These are phyloP conservation scores for Yponomeuta evonymella DNA, from an alignment of 2,888 invertebrate species.

Conservation along the genomic window DNA sequence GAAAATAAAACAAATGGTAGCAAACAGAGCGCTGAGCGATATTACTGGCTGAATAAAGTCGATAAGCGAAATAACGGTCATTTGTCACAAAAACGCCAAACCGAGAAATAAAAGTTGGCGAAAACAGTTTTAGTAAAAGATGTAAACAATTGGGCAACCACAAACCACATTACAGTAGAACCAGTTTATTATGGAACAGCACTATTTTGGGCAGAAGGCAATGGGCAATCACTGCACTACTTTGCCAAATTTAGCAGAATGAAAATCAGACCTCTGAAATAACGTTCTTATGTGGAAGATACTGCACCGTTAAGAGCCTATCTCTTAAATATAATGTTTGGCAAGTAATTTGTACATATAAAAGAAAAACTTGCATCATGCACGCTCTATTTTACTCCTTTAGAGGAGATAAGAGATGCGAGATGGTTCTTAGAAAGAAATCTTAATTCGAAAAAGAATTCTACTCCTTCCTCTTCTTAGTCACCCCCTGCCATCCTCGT, in stretches of 20 bases:
- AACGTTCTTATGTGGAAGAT: no score
- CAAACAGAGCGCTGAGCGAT: neutral
- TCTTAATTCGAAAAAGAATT: neutral
- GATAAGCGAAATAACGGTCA: conserved; percentile 4
- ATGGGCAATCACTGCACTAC: neutral
- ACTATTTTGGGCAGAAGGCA: neutral
- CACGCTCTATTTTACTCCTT: no score
- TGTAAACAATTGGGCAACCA: neutral
- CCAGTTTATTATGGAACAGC: no score
- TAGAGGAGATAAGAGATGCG: neutral
- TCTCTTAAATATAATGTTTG: no score
- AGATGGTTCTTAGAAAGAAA: neutral
- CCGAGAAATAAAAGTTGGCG: neutral
- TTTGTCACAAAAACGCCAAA: conserved; percentile 4
- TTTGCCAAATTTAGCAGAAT: no score
- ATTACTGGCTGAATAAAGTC: neutral
- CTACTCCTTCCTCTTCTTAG: no score
- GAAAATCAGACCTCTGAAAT: no score
- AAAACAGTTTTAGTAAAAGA: neutral
- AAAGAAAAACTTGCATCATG: no score
- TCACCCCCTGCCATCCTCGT: no score
- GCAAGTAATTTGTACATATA: no score
- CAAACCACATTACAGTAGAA: no score
- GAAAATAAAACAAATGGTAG: neutral
- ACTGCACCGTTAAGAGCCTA: no score